Evolutionary conservation across 2,113 vertebrate genomes (phyloP).

Genomic region (Pseudorhombus dupliciocellatus): DNA sequence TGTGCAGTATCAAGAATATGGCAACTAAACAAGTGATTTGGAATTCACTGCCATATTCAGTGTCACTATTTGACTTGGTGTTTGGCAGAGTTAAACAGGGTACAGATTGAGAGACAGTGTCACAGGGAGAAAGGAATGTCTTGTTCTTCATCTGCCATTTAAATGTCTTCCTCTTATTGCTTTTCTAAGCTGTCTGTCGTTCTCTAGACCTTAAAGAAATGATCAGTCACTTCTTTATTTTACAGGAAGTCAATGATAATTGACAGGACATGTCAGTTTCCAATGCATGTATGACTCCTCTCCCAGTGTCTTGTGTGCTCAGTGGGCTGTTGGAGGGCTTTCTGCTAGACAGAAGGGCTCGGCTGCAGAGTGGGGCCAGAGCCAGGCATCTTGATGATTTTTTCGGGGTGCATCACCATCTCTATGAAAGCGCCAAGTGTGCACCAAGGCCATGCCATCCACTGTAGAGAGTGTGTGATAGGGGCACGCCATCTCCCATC

Average conservation of each 20-base stretch:
- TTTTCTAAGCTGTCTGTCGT: conserved; percentile 11
- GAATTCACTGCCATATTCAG: conserved; percentile 75
- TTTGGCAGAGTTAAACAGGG: conserved; percentile 69
- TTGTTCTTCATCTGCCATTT: conserved; percentile 64
- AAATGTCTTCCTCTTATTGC: conserved; percentile 20
- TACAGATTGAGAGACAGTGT: conserved; percentile 76
- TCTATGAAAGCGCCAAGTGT: conserved; percentile 73
- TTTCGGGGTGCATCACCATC: conserved; percentile 77
- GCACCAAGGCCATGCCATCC: conserved; percentile 76
- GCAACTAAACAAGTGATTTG: conserved; percentile 69
- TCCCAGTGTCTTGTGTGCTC: conserved; percentile 65
- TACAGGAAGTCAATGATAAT: conserved; percentile 8
- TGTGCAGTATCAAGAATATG: conserved; percentile 68
- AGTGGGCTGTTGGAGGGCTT: conserved; percentile 81
- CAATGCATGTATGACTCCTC: conserved; percentile 35
- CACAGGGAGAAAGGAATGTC: conserved; percentile 66
- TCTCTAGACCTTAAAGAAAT: conserved; percentile 37
- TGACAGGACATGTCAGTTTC: conserved; percentile 34
- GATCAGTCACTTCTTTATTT: conserved; percentile 17
- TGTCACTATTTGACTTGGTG: conserved; percentile 76
- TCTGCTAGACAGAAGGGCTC: conserved; percentile 82
- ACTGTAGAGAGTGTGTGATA: conserved; percentile 53
- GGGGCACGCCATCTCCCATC: conserved; percentile 58
- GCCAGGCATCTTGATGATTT: conserved; percentile 81
- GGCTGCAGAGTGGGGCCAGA: conserved; percentile 76